Evolutionary conservation across 2,797 vertebrate genomes (phyloP).

Genomic region (Gymnoscopelus braueri): DNA sequence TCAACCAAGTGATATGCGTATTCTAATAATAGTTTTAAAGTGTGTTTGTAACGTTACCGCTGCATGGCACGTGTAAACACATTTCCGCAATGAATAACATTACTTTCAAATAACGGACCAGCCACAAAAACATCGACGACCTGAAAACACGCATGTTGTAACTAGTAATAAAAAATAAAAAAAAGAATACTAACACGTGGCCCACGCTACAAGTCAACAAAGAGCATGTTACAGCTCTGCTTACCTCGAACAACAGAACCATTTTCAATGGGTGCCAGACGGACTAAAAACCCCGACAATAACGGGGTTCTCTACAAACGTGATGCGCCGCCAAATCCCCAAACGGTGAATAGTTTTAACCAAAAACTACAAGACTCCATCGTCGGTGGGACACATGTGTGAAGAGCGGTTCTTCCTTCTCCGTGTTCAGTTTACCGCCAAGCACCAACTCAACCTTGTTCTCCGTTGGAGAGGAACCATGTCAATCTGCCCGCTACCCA

Average conservation of each 20-base stretch:
- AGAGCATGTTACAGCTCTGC: background rate
- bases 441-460: background rate
- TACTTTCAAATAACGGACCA: too few species aligned
- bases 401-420: slow-evolving; percentile 10
- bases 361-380: background rate
- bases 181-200: slow-evolving; percentile 21
- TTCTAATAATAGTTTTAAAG: too few species aligned
- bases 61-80: background rate
- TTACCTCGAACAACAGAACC: slow-evolving; percentile 25
- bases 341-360: too few species aligned
- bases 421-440: slow-evolving; percentile 21
- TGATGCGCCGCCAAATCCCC: too few species aligned
- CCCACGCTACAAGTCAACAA: slow-evolving; percentile 7
- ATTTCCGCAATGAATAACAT: background rate
- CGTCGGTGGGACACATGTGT: background rate
- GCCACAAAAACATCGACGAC: background rate
- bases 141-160: background rate
- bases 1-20: too few species aligned
- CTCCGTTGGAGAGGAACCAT: slow-evolving; percentile 10
- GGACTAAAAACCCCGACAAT: background rate
- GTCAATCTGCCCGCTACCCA: slow-evolving; percentile 10
- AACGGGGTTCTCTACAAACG: too few species aligned
- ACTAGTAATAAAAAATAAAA: background rate
- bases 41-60: too few species aligned
- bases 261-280: background rate